These are phyloP conservation scores for Chrysolina oricalcia DNA, from an alignment of 2,888 invertebrate species.

Conservation along the genomic window DNA sequence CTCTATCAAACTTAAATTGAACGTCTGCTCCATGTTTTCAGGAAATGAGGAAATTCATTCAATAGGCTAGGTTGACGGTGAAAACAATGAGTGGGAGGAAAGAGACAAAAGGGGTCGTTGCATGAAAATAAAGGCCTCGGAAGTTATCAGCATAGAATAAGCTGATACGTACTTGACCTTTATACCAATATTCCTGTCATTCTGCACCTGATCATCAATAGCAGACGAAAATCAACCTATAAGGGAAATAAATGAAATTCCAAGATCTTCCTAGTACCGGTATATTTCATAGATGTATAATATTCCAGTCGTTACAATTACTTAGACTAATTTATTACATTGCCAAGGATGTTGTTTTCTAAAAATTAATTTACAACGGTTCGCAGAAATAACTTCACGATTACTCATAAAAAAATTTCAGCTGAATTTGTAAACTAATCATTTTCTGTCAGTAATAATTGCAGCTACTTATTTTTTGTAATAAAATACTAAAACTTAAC, in stretches of 20 bases:
- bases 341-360: slow-evolving; percentile 49
- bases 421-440: slow-evolving; percentile 30
- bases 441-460: slow-evolving; percentile 28
- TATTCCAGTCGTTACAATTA: slow-evolving; percentile 54
- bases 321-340: slow-evolving; percentile 51
- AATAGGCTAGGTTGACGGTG: too few relatives aligned
- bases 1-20: too few relatives aligned
- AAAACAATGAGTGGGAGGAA: too few relatives aligned
- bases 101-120: too few relatives aligned
- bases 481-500: slow-evolving; percentile 62
- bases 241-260: slow-evolving; percentile 7
- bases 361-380: slow-evolving; percentile 45
- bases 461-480: slow-evolving; percentile 4
- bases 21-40: too few relatives aligned
- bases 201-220: too few relatives aligned
- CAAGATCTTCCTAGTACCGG: slow-evolving; percentile 39
- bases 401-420: slow-evolving; percentile 34
- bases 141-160: too few relatives aligned
- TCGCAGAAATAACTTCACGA: slow-evolving; percentile 37
- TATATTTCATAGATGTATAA: slow-evolving; percentile 54
- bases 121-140: too few relatives aligned
- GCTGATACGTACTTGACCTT: too few relatives aligned
- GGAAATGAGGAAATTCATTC: too few relatives aligned
- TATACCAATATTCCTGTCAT: too few relatives aligned
- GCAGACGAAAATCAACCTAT: background rate